Evolutionary conservation across 2,888 invertebrate genomes (phyloP).

Genomic region (Nephrotoma flavescens): DNA sequence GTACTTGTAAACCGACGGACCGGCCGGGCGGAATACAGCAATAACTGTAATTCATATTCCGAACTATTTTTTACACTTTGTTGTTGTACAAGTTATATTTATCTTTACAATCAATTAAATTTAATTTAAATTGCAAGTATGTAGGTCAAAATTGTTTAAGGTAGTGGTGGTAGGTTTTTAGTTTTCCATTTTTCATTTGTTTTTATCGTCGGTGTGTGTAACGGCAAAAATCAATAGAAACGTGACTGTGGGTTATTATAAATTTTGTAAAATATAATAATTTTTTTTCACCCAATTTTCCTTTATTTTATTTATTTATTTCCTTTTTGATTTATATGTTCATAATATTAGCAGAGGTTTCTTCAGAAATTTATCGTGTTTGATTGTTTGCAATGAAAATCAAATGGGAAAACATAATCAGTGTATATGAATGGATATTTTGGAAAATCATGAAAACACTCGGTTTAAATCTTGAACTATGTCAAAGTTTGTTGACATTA

Average conservation of each 20-base stretch:
- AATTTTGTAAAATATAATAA: background rate
- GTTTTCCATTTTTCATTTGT: background rate
- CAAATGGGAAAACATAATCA: background rate
- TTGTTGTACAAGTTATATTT: background rate
- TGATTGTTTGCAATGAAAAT: background rate
- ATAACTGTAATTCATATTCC: background rate
- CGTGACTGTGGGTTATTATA: conserved; percentile 1
- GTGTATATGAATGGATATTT: background rate
- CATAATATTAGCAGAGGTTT: background rate
- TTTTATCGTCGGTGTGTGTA: background rate
- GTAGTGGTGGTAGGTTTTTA: background rate
- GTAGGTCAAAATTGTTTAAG: background rate
- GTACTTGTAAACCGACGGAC: background rate
- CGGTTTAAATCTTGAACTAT: background rate
- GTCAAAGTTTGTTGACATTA: background rate
- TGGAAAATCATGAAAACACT: background rate
- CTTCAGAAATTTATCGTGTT: background rate
- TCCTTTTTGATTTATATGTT: background rate
- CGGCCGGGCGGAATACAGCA: background rate
- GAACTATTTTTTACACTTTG: background rate
- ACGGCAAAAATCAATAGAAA: background rate
- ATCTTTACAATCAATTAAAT: background rate
- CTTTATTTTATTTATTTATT: background rate
- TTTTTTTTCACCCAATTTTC: background rate
- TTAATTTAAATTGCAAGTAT: background rate